Evolutionary conservation across 2,888 invertebrate species (phyloP).

Genomic region (Calephelis perditalis): DNA sequence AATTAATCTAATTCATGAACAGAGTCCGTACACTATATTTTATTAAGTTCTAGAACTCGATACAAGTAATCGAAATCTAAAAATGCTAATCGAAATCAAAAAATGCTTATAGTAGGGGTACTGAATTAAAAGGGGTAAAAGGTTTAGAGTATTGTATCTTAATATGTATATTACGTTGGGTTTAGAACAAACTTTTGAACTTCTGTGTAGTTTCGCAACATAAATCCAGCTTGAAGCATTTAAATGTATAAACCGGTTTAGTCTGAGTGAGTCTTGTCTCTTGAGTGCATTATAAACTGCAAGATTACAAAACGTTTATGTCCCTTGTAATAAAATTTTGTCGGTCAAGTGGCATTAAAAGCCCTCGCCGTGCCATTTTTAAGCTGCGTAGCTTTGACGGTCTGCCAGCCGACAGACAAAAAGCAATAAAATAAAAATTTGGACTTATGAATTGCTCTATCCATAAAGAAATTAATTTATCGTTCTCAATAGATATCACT

Average conservation of each 20-base stretch:
- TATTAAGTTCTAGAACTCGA: too few species aligned
- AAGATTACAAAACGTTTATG: conserved; percentile 14
- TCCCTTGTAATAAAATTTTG: conserved; percentile 20
- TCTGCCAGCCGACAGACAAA: conserved; percentile 19
- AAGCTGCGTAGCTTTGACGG: conserved; percentile 24
- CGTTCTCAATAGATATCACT: too few species aligned
- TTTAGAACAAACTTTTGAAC: conserved; percentile 1
- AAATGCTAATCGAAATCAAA: too few species aligned
- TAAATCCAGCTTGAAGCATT: background rate
- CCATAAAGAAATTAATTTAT: too few species aligned
- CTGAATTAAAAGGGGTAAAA: too few species aligned
- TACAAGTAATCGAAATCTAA: too few species aligned
- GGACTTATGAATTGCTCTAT: conserved; percentile 1
- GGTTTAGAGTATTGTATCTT: conserved; percentile 1
- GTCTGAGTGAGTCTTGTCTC: conserved; percentile 10
- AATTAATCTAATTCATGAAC: too few species aligned
- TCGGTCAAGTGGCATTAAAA: conserved; percentile 17
- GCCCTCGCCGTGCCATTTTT: conserved; percentile 18
- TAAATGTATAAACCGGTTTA: conserved; percentile 3
- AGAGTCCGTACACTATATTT: too few species aligned
- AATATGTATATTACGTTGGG: conserved; percentile 9
- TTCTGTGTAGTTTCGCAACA: background rate
- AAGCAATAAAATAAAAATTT: conserved; percentile 23
- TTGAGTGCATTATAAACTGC: conserved; percentile 15
- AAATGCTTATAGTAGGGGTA: too few species aligned